phyloP scores from a whole-genome alignment of 2,797 vertebrate species.

The Intellagama lesueurii region DNA sequence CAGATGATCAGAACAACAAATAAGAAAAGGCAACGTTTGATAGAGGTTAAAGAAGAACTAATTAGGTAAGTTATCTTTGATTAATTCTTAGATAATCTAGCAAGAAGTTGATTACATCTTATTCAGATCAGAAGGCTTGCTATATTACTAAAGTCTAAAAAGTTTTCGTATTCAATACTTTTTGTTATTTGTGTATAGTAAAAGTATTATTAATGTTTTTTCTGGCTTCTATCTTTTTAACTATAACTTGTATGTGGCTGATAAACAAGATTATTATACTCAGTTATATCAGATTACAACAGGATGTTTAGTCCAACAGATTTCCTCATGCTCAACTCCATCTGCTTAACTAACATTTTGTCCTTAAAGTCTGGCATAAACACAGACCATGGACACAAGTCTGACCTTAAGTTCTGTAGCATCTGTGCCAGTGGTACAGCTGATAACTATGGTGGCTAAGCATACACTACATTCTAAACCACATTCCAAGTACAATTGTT shows the following conservation, averaged over 20 bases:
- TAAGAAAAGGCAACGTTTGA: constrained; percentile 76
- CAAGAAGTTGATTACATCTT: not conserved
- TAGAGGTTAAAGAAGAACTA: constrained; percentile 79
- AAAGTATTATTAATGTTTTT: no score
- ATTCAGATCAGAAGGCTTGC: not conserved
- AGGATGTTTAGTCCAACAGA: not conserved
- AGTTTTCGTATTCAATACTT: not conserved
- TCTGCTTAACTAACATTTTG: no score
- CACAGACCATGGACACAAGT: no score
- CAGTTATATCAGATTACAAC: not conserved
- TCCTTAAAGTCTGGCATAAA: no score
- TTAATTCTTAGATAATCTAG: not conserved
- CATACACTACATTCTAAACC: no score
- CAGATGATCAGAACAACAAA: constrained; percentile 73
- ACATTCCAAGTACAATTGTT: no score
- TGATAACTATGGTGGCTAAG: no score
- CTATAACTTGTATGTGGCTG: no score
- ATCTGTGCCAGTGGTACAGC: no score
- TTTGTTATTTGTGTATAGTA: no score
- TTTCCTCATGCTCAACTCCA: not conserved
- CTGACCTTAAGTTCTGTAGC: no score
- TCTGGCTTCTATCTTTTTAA: no score
- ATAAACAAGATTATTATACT: not conserved
- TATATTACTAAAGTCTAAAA: not conserved
- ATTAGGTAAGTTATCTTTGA: constrained; percentile 74